A percentile compares a stretch with the other conserved stretches of the same genome.
phyloP scores from a whole-genome alignment of 1,140 invertebrate species.

The Atopsyche davidsoni region DNA sequence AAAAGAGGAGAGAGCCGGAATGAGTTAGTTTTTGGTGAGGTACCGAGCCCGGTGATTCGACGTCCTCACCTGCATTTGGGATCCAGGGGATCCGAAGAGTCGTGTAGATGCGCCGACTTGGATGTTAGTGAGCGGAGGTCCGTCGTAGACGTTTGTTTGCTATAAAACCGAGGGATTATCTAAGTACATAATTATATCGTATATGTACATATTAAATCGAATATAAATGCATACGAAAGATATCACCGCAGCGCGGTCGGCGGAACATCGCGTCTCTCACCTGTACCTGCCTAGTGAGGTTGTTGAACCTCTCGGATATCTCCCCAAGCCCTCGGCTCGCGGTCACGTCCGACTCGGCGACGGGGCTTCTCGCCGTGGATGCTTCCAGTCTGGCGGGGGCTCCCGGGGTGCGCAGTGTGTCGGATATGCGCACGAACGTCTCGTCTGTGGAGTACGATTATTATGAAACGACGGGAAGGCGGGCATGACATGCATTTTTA shows the following conservation, averaged over 20 bases:
- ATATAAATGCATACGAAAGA: too few relatives aligned
- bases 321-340: slow-evolving; percentile 11
- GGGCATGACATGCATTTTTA: too few relatives aligned
- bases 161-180: slow-evolving; percentile 9
- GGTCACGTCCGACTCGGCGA: background rate
- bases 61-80: slow-evolving; percentile 42
- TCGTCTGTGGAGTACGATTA: slow-evolving; percentile 14
- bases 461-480: too few relatives aligned
- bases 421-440: slow-evolving; percentile 17
- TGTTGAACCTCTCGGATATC: slow-evolving; percentile 12
- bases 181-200: background rate
- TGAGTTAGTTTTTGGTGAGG: background rate
- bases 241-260: too few relatives aligned
- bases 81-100: slow-evolving; percentile 40
- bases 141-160: too few relatives aligned
- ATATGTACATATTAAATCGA: background rate
- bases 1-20: background rate
- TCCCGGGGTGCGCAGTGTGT: slow-evolving; percentile 4
- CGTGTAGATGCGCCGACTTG: slow-evolving; percentile 40
- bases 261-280: background rate
- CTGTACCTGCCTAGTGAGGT: slow-evolving; percentile 10
- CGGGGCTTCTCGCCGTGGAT: background rate
- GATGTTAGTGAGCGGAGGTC: slow-evolving; percentile 36
- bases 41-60: too few relatives aligned
- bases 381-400: slow-evolving; percentile 4